Evolutionary conservation across 2,888 invertebrate genomes (phyloP).

Genomic region (Caenorhabditis drosophilae): DNA sequence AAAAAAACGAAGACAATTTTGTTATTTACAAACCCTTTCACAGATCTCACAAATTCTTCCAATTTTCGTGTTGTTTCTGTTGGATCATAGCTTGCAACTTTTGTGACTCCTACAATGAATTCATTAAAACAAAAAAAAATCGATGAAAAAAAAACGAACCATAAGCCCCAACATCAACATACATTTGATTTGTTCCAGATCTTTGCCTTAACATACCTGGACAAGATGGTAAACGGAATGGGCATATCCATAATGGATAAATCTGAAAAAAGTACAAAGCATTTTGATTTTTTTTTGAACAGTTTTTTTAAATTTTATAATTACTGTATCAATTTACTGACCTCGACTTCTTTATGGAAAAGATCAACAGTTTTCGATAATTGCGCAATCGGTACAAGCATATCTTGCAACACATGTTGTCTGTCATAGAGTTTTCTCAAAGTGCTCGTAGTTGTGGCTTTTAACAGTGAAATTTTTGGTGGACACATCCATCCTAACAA

Average conservation of each 20-base stretch:
- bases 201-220: slow-evolving; percentile 79
- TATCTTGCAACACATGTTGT: slow-evolving; percentile 81
- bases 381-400: slow-evolving; percentile 78
- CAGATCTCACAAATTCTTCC: slow-evolving; percentile 78
- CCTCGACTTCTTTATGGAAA: slow-evolving; percentile 78
- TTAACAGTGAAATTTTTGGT: slow-evolving; percentile 82
- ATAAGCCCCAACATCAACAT: slow-evolving; percentile 83
- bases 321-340: too few relatives aligned
- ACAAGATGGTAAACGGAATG: slow-evolving; percentile 77
- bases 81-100: slow-evolving; percentile 75
- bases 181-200: slow-evolving; percentile 74
- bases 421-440: slow-evolving; percentile 76
- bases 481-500: slow-evolving; percentile 83
- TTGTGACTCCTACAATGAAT: too few relatives aligned
- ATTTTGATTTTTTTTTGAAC: neutral
- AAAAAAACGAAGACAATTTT: too few relatives aligned
- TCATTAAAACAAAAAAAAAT: too few relatives aligned
- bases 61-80: slow-evolving; percentile 77
- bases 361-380: slow-evolving; percentile 76
- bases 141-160: too few relatives aligned
- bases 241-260: slow-evolving; percentile 84
- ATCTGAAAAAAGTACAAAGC: slow-evolving; percentile 68
- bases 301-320: too few relatives aligned
- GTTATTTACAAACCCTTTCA: slow-evolving; percentile 71
- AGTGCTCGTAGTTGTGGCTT: slow-evolving; percentile 69